Base-by-base conservation (phyloP, 2,888 invertebrate genomes). In the Caenorhabditis sp. region DNA sequence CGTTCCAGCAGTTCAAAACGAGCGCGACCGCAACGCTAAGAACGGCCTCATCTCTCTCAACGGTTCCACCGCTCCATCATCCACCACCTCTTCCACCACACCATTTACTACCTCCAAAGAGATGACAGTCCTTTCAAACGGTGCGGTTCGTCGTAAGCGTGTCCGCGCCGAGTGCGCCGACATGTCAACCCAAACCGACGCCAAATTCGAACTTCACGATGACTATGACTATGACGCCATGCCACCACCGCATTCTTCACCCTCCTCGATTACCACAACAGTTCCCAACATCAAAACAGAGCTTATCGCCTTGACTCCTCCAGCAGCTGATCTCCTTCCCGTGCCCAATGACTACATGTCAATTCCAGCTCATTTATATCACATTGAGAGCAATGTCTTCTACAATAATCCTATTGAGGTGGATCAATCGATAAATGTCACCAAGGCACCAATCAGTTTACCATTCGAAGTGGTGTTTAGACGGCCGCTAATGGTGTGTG, bases 1-100 rank as follows among this genome's bases (percentile, higher is more conserved):
- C 14, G 58, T 61, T 78, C 67, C 70, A 82, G 83, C 83, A 1
- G 83, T 83, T 1, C 83, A 83, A 77, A 81, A 83, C 52, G 83
- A 83, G 27, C 67, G 83, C 0, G 83, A 83, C 53, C 63, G 78
- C 49, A 79, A 78, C 61, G 71, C 78, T 12, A 78, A 80, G 54
- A 75, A 75, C 31, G 67, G 66, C 7, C 21, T 38, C 12, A 43
- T 49, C 17, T 3, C 25, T n/a, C n/a, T n/a, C 20, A 23, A 23
- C 23, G 31, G 54, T n/a, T n/a, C n/a, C n/a, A n/a, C n/a, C n/a
- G 52, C n/a, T 23, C n/a, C n/a, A 8, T 20, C n/a, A 2, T 8
- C 8, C 23, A 8, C 23, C 3, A 23, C 7, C 53, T 14, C n/a
- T 53, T 8, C 53, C 5, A 43, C 50, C 5, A 10, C 31, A 7